A percentile compares a stretch with the other conserved stretches of the same genome.
Conservation (phyloP, 2,113 vertebrate species). For the Agelaius phoeniceus region DNA sequence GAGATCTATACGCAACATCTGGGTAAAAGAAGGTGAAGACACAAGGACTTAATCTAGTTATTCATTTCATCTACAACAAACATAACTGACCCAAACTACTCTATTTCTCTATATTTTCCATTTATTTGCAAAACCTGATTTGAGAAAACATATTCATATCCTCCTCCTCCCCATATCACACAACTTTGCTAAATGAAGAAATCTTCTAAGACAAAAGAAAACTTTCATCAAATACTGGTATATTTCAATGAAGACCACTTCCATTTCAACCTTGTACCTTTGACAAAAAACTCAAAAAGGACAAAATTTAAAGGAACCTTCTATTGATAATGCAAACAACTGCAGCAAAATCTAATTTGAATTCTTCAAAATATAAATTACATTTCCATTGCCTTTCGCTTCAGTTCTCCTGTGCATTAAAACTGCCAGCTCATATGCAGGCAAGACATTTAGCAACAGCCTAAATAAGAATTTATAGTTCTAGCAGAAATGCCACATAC, state of each 20-base stretch:
- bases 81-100: background rate
- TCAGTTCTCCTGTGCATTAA: background rate
- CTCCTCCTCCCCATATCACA: fast-evolving
- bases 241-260: background rate
- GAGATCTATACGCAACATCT: background rate
- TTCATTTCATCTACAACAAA: background rate
- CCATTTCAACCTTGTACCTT: background rate
- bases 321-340: background rate
- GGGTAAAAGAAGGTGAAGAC: background rate
- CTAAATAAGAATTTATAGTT: background rate
- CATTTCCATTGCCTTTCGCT: fast-evolving
- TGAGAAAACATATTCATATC: background rate
- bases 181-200: background rate
- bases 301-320: background rate
- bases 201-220: background rate
- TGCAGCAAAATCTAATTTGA: background rate
- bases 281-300: background rate
- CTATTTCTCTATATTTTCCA: background rate
- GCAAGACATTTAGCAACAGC: background rate
- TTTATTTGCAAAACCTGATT: background rate
- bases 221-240: background rate
- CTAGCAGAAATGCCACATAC: background rate
- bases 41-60: background rate
- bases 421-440: background rate
- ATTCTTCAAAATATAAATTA: background rate